Percentiles rank a stretch among this genome's conserved stretches.
Evolutionary conservation across 2,113 vertebrate genomes (phyloP).

Genomic region (Pantherophis guttatus): DNA sequence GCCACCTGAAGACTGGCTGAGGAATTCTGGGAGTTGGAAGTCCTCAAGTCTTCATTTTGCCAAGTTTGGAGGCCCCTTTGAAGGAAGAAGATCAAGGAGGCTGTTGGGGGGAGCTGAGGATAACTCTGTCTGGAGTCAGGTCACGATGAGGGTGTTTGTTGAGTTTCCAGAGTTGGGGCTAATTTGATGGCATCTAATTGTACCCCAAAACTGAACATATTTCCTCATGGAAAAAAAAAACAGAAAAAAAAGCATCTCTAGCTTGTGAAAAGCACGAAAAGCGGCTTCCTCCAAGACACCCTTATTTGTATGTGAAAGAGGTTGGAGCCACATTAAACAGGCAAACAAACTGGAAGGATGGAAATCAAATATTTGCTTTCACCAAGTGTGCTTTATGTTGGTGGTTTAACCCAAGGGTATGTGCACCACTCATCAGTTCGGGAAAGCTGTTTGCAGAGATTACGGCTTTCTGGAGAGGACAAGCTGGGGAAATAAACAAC

Average conservation of each 20-base stretch:
- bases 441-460: not conserved
- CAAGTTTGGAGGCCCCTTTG: too few species aligned
- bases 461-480: not conserved
- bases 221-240: not conserved
- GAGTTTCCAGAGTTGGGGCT: not conserved
- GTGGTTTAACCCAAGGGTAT: constrained; percentile 27
- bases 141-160: not conserved
- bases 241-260: not conserved
- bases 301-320: constrained; percentile 28
- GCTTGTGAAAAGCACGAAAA: too few species aligned
- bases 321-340: constrained; percentile 36
- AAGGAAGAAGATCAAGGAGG: not conserved
- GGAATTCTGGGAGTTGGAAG: too few species aligned
- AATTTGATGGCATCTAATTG: not conserved
- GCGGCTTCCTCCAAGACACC: not conserved
- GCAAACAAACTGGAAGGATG: constrained; percentile 19
- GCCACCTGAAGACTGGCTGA: too few species aligned
- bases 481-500: not conserved
- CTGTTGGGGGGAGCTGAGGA: not conserved
- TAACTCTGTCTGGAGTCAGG: not conserved
- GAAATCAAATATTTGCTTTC: constrained; percentile 39
- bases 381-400: not conserved
- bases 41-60: too few species aligned
- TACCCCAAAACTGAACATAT: not conserved
- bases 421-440: constrained; percentile 1